phyloP scores from a whole-genome alignment of 2,888 invertebrate species.

The Drosophila planitibia region DNA sequence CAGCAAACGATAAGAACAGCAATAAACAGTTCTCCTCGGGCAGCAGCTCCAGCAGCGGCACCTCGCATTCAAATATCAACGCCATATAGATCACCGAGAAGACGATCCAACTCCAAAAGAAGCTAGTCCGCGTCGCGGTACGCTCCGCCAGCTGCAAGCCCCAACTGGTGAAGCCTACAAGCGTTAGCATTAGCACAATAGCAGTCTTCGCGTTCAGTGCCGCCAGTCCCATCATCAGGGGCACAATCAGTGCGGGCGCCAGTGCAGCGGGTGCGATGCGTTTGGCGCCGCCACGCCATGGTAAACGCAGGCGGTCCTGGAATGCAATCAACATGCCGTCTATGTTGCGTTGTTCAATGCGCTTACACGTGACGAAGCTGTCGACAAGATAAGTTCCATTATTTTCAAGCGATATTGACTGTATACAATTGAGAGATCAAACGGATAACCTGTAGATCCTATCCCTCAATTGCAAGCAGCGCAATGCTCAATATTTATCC shows the following conservation, averaged over 20 bases:
- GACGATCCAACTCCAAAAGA: conserved; percentile 91
- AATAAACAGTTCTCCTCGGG: conserved; percentile 88
- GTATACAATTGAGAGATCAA: neutral
- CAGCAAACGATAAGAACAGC: conserved; percentile 81
- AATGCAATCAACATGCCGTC: conserved; percentile 86
- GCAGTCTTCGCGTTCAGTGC: conserved; percentile 85
- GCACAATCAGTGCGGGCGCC: conserved; percentile 86
- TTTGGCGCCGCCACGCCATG: conserved; percentile 88
- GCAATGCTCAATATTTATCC: conserved; percentile 6
- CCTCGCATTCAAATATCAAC: conserved; percentile 90
- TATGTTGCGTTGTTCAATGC: conserved; percentile 62
- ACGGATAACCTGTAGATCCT: neutral
- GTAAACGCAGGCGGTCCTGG: conserved; percentile 87
- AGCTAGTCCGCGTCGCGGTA: conserved; percentile 87
- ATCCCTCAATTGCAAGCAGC: neutral
- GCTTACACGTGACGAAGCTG: conserved; percentile 71
- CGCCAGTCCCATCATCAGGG: conserved; percentile 86
- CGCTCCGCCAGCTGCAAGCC: conserved; percentile 74
- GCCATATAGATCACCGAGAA: conserved; percentile 89
- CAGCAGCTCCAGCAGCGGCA: conserved; percentile 90
- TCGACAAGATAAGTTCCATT: conserved; percentile 4
- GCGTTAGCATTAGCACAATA: conserved; percentile 79
- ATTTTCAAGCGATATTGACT: neutral
- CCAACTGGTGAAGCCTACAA: conserved; percentile 75
- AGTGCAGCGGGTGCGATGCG: conserved; percentile 86